Conservation (phyloP, 2,888 invertebrate species). For the Lochmaea crataegi region DNA sequence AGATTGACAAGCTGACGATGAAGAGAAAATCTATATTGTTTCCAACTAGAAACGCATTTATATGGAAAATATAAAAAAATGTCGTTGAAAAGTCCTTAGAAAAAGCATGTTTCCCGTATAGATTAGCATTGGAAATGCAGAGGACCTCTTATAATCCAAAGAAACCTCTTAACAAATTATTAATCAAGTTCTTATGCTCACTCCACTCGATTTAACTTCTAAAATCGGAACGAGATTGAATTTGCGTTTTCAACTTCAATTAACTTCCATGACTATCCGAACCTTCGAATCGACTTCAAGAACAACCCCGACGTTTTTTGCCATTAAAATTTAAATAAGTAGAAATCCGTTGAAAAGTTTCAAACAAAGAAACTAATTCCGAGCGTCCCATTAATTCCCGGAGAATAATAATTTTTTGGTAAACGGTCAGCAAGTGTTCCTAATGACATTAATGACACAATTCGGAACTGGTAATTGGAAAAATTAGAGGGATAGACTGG, state of each 20-base stretch:
- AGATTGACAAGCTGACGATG: too few species aligned
- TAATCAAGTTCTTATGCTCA: constrained; percentile 18
- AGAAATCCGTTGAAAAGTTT: constrained; percentile 36
- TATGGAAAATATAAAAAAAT: too few species aligned
- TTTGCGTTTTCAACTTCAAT: constrained; percentile 24
- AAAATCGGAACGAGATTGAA: constrained; percentile 14
- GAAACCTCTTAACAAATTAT: constrained; percentile 12
- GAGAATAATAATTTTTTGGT: constrained; percentile 52
- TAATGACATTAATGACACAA: constrained; percentile 59
- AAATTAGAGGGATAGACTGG: constrained; percentile 44
- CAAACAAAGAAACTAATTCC: constrained; percentile 46
- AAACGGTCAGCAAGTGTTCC: constrained; percentile 58
- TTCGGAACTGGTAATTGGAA: constrained; percentile 58
- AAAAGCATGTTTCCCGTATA: neutral
- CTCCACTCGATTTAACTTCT: constrained; percentile 11
- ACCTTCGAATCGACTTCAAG: constrained; percentile 4
- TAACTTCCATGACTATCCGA: constrained; percentile 15
- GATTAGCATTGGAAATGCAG: neutral
- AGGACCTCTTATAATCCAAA: neutral
- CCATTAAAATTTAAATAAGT: constrained; percentile 33
- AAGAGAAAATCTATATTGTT: too few species aligned
- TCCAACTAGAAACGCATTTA: too few species aligned
- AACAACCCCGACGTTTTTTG: constrained; percentile 16
- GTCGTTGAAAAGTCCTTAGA: too few species aligned
- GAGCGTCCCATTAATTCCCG: constrained; percentile 30